Evolutionary conservation across 2,888 invertebrate genomes (phyloP), one percentile per base, ranked within the genome.

Genomic region (Drymonia ruficornis): DNA sequence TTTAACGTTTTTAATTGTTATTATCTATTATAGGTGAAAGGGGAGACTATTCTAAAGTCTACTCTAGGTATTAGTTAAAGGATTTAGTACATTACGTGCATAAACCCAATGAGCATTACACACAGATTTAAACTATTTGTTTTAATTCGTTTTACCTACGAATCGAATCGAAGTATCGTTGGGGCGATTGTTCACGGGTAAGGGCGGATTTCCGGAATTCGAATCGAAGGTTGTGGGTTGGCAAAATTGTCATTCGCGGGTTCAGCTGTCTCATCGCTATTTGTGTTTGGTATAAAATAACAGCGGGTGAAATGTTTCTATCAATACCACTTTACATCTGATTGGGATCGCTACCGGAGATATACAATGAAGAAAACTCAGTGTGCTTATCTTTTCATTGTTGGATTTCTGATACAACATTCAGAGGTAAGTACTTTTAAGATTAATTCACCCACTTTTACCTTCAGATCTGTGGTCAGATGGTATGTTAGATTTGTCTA

Each of bases 231-330:
- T 53, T 60, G 47, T 34, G 38, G 38, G 31, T 61, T 54, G 16
- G 12, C 18, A 53, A 59, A 53, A 61, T 43, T 42, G 28, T 34
- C 52, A 56, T 55, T 59, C 50, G 58, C 9, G 36, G 15, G 18
- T 67, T 72, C 56, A 40, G 73, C 67, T 51, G 54, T 62, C 54
- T 70, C 70, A 72, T 70, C 53, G 16, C 48, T 13, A 16, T 28
- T 51, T 28, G 23, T 53, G 43, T 53, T 51, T 55, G 28, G 55
- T 70, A 70, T 70, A 70, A 61, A 47, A 72, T 64, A 56, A 43
- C 49, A 36, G 15, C 31, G 40, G 46, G n/a, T 46, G 1, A 16
- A 12, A 34, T 38, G n/a, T 3, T 9, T 0, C 23, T 5, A 19
- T 55, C 53, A 65, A 45, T 59, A 31, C 55, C 31, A 13, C 49